These are phyloP conservation scores for Ectropis crepuscularia DNA, from an alignment of 2,888 invertebrate genomes.

Conservation along the genomic window DNA sequence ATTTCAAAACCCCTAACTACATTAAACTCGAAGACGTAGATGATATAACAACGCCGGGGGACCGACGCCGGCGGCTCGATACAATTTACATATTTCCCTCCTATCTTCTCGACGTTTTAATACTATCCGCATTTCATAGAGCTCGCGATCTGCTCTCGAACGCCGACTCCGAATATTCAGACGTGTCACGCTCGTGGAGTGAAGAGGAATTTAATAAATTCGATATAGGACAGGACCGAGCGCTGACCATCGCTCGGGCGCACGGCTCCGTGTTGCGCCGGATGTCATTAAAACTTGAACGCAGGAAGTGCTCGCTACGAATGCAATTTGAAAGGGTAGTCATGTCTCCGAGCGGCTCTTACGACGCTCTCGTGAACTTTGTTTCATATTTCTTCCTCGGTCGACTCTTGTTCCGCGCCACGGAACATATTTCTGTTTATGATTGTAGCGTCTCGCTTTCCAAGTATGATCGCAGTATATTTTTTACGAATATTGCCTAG, in stretches of 20 bases:
- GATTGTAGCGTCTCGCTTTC: slow-evolving; percentile 24
- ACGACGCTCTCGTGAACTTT: slow-evolving; percentile 29
- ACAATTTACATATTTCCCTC: slow-evolving; percentile 44
- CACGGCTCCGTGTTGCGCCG: slow-evolving; percentile 27
- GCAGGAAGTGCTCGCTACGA: slow-evolving; percentile 26
- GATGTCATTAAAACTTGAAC: slow-evolving; percentile 38
- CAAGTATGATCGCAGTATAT: slow-evolving; percentile 32
- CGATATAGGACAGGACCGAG: slow-evolving; percentile 24
- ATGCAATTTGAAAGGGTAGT: slow-evolving; percentile 35
- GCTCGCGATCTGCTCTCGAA: slow-evolving; percentile 35
- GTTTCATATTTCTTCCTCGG: slow-evolving; percentile 10
- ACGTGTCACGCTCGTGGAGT: slow-evolving; percentile 22
- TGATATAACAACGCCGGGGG: slow-evolving; percentile 37
- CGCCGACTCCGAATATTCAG: slow-evolving; percentile 29
- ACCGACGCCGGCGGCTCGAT: slow-evolving; percentile 33
- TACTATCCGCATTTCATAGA: slow-evolving; percentile 44
- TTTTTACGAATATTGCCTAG: slow-evolving; percentile 30
- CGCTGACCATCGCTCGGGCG: slow-evolving; percentile 13
- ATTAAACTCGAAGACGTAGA: slow-evolving; percentile 42
- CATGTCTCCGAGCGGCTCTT: slow-evolving; percentile 20
- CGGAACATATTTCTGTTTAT: slow-evolving; percentile 30
- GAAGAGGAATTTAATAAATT: slow-evolving; percentile 35
- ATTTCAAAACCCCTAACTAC: slow-evolving; percentile 42
- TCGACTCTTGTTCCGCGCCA: slow-evolving; percentile 8
- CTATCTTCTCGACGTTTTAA: slow-evolving; percentile 43